Base-by-base conservation (phyloP, 2,888 invertebrate species). In the Myopa tessellatipennis region DNA sequence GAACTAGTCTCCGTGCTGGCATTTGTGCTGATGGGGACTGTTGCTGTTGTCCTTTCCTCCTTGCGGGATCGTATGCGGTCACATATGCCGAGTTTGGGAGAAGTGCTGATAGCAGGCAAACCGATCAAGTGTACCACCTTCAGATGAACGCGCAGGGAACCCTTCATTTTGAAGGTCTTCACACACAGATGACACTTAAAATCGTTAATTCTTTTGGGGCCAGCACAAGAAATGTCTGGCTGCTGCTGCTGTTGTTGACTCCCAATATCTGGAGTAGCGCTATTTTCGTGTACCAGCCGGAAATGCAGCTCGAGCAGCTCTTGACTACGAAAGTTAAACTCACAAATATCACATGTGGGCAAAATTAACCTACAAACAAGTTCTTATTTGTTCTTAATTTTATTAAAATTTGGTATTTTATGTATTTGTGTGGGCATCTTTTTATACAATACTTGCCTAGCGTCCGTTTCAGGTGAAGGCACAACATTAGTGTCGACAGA, bases 101-200 rank as follows among this genome's bases (percentile, higher is more conserved):
- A 78, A 79, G 79, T 84, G 73, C 80, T 81, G 16, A 69, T 80
- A 67, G 77, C 78, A 14, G 83, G 82, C 58, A 86, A 74, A 10
- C 86, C 86, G 75, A 87, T 82, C 40, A 85, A 92, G 88, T 96
- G 96, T 0, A 95, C 94, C 18, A 95, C 95, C 84, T 95, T 91
- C 83, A 95, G 90, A 87, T 96, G 96, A 5, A 96, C 93, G 91
- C 95, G 94, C 8, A 96, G 88, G 76, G 95, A 95, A 7, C 95
- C 95, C 82, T 93, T 91, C 93, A 95, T 95, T 88, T 94, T 95
- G 84, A 95, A 96, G 78, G 92, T 91, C 88, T 95, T 95, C 0
- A 94, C 91, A 85, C 96, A 96, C 77, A 95, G 89, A 85, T 95
- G 94, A 85, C 96, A 96, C 78, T 88, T 86, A 77, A 89, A 88